Evolutionary conservation across 2,113 vertebrate genomes (phyloP).

Genomic region (Fulmarus glacialis): DNA sequence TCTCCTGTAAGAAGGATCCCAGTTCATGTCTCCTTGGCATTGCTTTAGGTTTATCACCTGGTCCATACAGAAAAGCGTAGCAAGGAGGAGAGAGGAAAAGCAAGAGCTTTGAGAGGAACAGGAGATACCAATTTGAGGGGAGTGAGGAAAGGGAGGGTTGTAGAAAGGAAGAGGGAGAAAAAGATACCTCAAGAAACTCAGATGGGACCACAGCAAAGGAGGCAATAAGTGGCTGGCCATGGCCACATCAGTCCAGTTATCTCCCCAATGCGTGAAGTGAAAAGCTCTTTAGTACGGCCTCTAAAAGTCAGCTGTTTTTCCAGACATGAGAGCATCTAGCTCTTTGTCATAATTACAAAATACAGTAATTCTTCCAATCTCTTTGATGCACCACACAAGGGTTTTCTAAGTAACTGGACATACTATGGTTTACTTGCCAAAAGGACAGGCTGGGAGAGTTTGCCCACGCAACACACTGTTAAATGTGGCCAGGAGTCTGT

Average conservation of each 20-base stretch:
- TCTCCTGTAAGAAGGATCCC: neutral
- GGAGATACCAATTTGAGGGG: neutral
- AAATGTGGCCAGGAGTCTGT: neutral
- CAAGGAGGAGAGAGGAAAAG: neutral
- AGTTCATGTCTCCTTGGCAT: neutral
- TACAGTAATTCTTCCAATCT: neutral
- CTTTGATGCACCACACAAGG: neutral
- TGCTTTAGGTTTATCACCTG: neutral
- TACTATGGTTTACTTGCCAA: fast-evolving
- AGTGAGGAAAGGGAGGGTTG: neutral
- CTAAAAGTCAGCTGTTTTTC: neutral
- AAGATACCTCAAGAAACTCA: neutral
- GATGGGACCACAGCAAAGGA: neutral
- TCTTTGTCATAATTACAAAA: neutral
- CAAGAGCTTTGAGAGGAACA: neutral
- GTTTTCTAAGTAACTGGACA: neutral
- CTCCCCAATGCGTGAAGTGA: neutral
- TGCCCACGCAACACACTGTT: fast-evolving
- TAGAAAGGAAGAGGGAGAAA: neutral
- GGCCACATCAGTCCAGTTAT: neutral
- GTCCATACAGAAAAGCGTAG: neutral
- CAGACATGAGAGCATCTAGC: neutral
- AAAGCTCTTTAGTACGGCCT: neutral
- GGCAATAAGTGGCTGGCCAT: neutral
- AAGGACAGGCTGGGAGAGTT: neutral